These are phyloP conservation scores for Apotomis betuletana DNA, from an alignment of 2,888 invertebrate species.

Conservation along the genomic window DNA sequence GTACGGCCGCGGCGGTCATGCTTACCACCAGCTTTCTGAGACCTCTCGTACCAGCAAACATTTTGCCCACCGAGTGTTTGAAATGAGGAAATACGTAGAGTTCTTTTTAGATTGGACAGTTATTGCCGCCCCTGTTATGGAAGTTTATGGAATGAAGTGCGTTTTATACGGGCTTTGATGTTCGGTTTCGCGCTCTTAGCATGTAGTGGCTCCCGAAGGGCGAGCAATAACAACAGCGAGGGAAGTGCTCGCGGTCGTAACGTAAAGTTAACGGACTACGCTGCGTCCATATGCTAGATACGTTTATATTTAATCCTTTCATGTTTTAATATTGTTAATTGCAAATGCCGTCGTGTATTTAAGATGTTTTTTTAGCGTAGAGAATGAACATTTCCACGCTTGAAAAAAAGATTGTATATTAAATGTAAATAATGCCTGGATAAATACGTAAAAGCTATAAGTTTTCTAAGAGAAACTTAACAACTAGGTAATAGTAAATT, in stretches of 20 bases:
- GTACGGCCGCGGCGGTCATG: conserved; percentile 66
- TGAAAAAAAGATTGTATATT: too few relatives aligned
- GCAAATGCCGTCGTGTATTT: background rate
- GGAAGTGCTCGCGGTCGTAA: conserved; percentile 66
- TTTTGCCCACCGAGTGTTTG: conserved; percentile 47
- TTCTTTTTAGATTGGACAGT: conserved; percentile 63
- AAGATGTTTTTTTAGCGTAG: too few relatives aligned
- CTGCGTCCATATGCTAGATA: conserved; percentile 57
- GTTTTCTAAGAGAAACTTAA: too few relatives aligned
- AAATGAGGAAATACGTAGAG: conserved; percentile 53
- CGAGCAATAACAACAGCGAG: conserved; percentile 68
- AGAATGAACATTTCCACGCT: too few relatives aligned
- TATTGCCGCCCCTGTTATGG: conserved; percentile 69
- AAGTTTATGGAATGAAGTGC: conserved; percentile 78
- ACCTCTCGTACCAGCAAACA: conserved; percentile 51
- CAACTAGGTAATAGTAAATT: too few relatives aligned
- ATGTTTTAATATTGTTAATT: background rate
- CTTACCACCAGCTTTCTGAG: conserved; percentile 61
- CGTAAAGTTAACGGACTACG: conserved; percentile 57
- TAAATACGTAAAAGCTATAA: too few relatives aligned
- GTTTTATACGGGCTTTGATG: conserved; percentile 79
- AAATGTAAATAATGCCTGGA: too few relatives aligned
- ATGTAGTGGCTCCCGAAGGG: conserved; percentile 72
- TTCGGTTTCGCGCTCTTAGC: conserved; percentile 75
- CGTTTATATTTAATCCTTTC: conserved; percentile 9